Base-by-base conservation (phyloP, 2,888 invertebrate genomes). In the Harmothoe impar region DNA sequence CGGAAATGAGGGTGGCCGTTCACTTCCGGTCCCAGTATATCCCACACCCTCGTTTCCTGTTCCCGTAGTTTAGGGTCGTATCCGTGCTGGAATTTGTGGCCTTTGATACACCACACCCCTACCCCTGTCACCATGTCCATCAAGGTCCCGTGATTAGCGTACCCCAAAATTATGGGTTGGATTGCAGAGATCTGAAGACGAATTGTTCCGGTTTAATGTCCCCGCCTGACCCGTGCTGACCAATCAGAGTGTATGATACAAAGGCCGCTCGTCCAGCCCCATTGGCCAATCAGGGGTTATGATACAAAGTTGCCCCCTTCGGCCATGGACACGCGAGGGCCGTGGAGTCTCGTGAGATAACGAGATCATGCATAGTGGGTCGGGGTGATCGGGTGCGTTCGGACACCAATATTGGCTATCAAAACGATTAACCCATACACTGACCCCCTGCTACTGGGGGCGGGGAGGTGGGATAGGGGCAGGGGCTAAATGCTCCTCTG, bases 321-420 rank as follows among this genome's bases (percentile, higher is more conserved):
- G 20, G 77, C 25, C 3, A 5, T 20, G 15, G 29, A 77, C 17
- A 15, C 77, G 77, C 77, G 20, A 25, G 77, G 29, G 43, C 3
- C 54, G 56, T 12, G 54, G 54, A 86, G 17, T 86, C 54, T 29
- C 54, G 25, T 25, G 52, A 54, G 86, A 86, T 86, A 86, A 86
- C 54, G 86, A 54, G 86, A 86, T 7, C 86, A 86, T 86, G 81
- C 62, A n/a, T n/a, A 43, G 62, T 29, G 77, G 77, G 35, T 25
- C 3, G 54, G 86, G 86, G 86, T 86, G 52, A 54, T 17, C 86
- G 52, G 86, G 86, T 86, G 56, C 86, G 54, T 86, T 56, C 43
- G 81, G 81, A 56, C 86, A 54, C 86, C 56, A 56, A 86, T 86
- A 86, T 54, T 86, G 86, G 86, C 86, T 86, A 86, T 86, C 86